Base-by-base conservation (phyloP, 2,797 vertebrate genomes). In the Paedocypris micromegethes region DNA sequence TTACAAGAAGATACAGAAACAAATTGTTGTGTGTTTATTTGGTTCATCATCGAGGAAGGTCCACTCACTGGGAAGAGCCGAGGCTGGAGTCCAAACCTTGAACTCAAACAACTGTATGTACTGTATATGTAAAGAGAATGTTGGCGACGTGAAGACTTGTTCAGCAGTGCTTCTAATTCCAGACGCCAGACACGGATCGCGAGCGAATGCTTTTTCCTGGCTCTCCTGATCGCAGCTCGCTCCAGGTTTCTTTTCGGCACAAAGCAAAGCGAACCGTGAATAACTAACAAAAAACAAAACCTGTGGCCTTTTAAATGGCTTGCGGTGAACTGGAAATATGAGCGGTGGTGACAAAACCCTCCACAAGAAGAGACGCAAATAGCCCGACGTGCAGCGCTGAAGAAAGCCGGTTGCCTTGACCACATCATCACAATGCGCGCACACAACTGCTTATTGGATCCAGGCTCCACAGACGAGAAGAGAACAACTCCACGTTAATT, bases 391-490 rank as follows among this genome's bases (percentile, higher is more conserved):
- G 92, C 92, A 89, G 85, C 90, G 86, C 85, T 80, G 83, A 90
- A 88, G 92, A 78, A 91, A 86, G 88, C 88, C 92, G 91, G 88
- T 92, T 91, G 90, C 87, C 88, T 89, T 91, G 92, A 92, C 91
- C 92, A 88, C 92, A 93, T 91, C 91, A 90, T 93, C 92, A 93
- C 92, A 93, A 92, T 91, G 91, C 90, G 86, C 88, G 91, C 89
- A 91, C 88, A 93, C 90, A 92, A 91, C 84, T 86, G 87, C 88
- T 93, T 92, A 93, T 93, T 94, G 91, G 90, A 93, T 90, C 92
- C 93, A 95, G 93, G 89, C 91, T 88, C 85, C 84, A 82, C 81
- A 89, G 90, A 90, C 87, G 64, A 55, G 70, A 75, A 70, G 72
- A 88, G 39, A 55, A 87, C 86, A 88, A 88, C 83, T 88, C 88